These are phyloP conservation scores for Drosophila busckii DNA, from an alignment of 1,140 invertebrate genomes.

Conservation along the genomic window DNA sequence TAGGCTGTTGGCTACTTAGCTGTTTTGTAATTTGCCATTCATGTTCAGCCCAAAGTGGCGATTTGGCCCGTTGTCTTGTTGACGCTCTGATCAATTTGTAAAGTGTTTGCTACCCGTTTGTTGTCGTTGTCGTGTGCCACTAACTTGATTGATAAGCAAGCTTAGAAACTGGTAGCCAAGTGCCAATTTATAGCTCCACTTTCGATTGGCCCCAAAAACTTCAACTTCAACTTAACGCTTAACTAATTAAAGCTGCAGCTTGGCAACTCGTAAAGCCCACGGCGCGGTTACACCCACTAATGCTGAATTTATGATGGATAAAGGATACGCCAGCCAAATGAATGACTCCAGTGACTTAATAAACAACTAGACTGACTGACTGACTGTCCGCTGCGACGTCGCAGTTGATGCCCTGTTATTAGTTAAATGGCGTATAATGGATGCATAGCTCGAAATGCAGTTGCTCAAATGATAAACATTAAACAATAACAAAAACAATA, in stretches of 20 bases:
- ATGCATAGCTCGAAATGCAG: conserved; percentile 55
- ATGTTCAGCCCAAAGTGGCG: conserved; percentile 62
- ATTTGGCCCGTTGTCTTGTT: conserved; percentile 56
- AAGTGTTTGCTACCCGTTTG: too few species aligned
- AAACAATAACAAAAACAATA: conserved; percentile 40
- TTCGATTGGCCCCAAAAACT: too few species aligned
- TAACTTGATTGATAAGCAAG: conserved; percentile 24
- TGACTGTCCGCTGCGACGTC: conserved; percentile 1
- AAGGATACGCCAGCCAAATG: conserved; percentile 39
- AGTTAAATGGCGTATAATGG: conserved; percentile 73
- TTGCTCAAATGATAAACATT: conserved; percentile 29
- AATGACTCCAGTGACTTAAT: conserved; percentile 58
- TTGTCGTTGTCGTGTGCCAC: conserved; percentile 60
- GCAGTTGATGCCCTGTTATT: conserved; percentile 49
- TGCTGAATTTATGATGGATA: conserved; percentile 53
- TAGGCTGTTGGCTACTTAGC: conserved; percentile 33
- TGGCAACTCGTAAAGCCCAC: conserved; percentile 11
- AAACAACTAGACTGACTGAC: conserved; percentile 37
- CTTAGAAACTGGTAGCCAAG: conserved; percentile 41
- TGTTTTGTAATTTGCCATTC: conserved; percentile 73
- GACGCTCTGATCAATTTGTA: conserved; percentile 50
- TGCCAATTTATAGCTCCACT: conserved; percentile 42
- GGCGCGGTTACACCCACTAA: conserved; percentile 22
- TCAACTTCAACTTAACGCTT: too few species aligned
- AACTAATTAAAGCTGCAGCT: conserved; percentile 19